Conservation (phyloP, 2,797 vertebrate species). For the Anolis apletophallus region DNA sequence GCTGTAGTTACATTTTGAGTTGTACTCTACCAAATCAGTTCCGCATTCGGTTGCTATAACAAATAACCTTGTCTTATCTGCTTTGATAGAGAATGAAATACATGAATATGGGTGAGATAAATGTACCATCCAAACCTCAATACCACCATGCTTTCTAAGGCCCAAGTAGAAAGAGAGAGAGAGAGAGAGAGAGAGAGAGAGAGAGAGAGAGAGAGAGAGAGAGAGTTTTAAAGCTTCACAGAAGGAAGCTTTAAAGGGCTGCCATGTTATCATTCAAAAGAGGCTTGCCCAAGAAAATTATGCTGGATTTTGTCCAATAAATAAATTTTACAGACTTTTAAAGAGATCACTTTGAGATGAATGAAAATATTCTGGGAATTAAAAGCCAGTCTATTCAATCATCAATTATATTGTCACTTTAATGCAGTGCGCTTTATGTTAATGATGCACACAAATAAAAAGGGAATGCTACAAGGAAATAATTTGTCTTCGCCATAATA, state of each 20-base stretch:
- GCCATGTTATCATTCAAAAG: slow-evolving; percentile 64
- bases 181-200: too few relatives aligned
- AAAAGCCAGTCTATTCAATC: slow-evolving; percentile 71
- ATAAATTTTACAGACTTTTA: slow-evolving; percentile 73
- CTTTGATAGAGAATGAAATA: slow-evolving; percentile 29
- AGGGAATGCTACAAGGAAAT: slow-evolving; percentile 38
- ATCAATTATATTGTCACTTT: slow-evolving; percentile 69
- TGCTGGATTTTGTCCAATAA: slow-evolving; percentile 72
- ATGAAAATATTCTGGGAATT: slow-evolving; percentile 75
- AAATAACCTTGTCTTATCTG: slow-evolving; percentile 13
- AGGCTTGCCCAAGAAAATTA: slow-evolving; percentile 62
- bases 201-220: too few relatives aligned
- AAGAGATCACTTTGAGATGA: slow-evolving; percentile 73
- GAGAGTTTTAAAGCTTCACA: too few relatives aligned
- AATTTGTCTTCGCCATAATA: slow-evolving; percentile 49
- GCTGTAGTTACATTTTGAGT: neutral
- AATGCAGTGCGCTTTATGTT: slow-evolving; percentile 62
- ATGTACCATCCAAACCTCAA: slow-evolving; percentile 40
- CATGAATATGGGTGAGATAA: slow-evolving; percentile 30
- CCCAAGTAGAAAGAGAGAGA: slow-evolving; percentile 28
- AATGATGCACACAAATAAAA: slow-evolving; percentile 64
- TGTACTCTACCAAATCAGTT: neutral
- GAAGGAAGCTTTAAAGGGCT: slow-evolving; percentile 48
- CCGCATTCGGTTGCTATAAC: neutral
- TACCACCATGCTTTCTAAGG: neutral